Evolutionary conservation across 2,113 vertebrate species (phyloP).

Genomic region (Pelmatolapia mariae): DNA sequence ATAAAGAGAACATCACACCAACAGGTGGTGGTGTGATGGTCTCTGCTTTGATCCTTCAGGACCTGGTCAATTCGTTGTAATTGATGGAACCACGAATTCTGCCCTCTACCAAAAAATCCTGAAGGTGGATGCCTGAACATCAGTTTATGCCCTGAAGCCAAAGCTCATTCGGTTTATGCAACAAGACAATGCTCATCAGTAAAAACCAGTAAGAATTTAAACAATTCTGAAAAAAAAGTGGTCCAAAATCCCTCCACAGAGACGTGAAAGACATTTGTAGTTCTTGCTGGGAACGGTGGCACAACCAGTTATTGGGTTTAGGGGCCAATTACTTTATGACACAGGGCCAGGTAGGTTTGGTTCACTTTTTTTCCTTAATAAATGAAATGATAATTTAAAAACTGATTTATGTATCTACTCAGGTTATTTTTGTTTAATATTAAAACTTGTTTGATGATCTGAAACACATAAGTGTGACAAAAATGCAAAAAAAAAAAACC

Average conservation of each 20-base stretch:
- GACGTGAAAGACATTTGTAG: not conserved
- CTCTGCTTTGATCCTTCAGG: not conserved
- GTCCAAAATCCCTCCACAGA: not conserved
- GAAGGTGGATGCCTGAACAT: not conserved
- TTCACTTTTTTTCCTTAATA: not conserved
- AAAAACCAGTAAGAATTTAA: not conserved
- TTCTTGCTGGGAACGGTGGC: not conserved
- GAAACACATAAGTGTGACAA: not conserved
- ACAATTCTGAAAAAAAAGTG: not conserved
- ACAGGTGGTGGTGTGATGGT: not conserved
- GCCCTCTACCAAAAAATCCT: not conserved
- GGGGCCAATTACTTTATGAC: not conserved
- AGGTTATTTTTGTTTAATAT: not conserved
- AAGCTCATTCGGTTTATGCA: not conserved
- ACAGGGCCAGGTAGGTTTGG: not conserved
- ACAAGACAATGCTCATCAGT: not conserved
- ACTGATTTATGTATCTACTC: not conserved
- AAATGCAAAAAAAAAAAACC: rapidly evolving
- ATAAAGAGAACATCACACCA: not conserved
- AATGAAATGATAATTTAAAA: not conserved
- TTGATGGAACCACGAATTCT: not conserved
- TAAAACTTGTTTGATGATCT: not conserved
- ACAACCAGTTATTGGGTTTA: not conserved
- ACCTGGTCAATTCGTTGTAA: not conserved
- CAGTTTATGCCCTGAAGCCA: not conserved